These are phyloP conservation scores for Branchellion lobata DNA, from an alignment of 2,888 invertebrate genomes.

Conservation along the genomic window DNA sequence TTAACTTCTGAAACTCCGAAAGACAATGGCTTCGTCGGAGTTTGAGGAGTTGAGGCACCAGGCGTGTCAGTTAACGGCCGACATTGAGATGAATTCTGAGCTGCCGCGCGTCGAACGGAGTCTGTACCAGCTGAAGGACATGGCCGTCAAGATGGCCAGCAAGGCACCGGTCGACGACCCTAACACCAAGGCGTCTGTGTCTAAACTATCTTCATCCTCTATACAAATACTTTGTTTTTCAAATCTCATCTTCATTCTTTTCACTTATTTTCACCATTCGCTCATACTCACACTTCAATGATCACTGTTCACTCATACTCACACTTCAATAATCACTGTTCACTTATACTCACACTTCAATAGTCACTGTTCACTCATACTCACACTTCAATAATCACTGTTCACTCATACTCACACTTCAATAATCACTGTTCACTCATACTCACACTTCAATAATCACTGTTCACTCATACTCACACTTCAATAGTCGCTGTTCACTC, in stretches of 20 bases:
- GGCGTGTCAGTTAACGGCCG: constrained; percentile 86
- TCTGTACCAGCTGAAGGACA: constrained; percentile 84
- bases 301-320: too few species aligned
- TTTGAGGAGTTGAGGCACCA: constrained; percentile 84
- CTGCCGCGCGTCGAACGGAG: constrained; percentile 77
- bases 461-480: too few species aligned
- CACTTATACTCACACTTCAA: too few species aligned
- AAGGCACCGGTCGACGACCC: constrained; percentile 77
- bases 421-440: too few species aligned
- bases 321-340: too few species aligned
- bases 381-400: too few species aligned
- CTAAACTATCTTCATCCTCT: constrained; percentile 14
- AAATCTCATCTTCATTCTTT: background rate
- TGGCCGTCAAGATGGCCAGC: constrained; percentile 73
- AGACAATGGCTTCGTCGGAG: constrained; percentile 57
- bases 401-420: too few species aligned
- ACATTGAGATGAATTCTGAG: constrained; percentile 75
- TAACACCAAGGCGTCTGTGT: constrained; percentile 84
- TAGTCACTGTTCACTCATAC: too few species aligned
- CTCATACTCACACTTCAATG: too few species aligned
- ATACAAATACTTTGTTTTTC: background rate
- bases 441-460: too few species aligned
- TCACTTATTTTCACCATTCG: background rate
- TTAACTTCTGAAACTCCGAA: too few species aligned
- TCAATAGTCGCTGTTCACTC: too few species aligned